Evolutionary conservation across 2,888 invertebrate species (phyloP), one percentile per base, ranked within the genome.

Genomic region (Phasia obesa): DNA sequence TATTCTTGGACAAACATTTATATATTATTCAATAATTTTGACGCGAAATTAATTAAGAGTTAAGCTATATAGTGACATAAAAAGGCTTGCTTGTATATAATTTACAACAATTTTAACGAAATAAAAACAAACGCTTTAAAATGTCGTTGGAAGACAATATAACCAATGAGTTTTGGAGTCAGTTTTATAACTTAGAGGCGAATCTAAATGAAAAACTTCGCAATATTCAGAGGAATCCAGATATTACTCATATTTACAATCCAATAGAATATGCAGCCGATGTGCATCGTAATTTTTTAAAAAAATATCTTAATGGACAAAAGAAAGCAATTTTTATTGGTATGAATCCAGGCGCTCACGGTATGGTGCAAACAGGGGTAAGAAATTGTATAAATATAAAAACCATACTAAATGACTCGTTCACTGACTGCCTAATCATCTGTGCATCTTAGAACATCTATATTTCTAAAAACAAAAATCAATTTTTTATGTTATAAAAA

Each of bases 291-390:
- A 93, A 93, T 86, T 98, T 95, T 91, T 93, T 97, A 11, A 91
- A 92, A 85, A 95, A 94, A 88, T 96, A 93, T 90, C 95, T 95
- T 86, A 93, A 91, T 76, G 92, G 93, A 0, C 90, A 91, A 23
- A 97, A 97, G 90, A 92, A 93, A 84, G 92, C 98, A 53, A 91
- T 98, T 86, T 96, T 97, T 88, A 93, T 98, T 80, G 98, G 98
- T 4, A 97, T 98, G 96, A 98, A 98, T 92, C 98, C 98, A 11
- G 98, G 98, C 15, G 97, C 98, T 0, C 97, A 95, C 94, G 98
- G 98, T 84, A 98, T 98, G 98, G 95, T 95, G 38, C 98, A 98
- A 91, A 98, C 96, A 86, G 98, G 98, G 86, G 96, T 62, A 60
- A n/a, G 15, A 86, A 81, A 11, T 35, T 11, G 13, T 21, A 31